Conservation (phyloP, 2,797 vertebrate species). For the Morelia viridis region DNA sequence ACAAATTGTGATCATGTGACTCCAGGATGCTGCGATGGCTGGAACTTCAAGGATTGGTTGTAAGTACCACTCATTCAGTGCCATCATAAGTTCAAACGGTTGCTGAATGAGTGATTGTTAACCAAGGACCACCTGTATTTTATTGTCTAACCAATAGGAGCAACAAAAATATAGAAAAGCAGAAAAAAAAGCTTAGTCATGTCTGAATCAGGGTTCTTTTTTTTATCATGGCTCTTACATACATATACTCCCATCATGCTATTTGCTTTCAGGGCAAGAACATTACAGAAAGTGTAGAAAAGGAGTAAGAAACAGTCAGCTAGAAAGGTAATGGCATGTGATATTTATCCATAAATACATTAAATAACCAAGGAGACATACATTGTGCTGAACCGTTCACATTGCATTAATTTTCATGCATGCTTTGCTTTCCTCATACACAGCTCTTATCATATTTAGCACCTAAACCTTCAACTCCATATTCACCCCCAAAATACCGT, state of each 20-base stretch:
- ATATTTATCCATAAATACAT: background rate
- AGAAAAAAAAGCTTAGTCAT: background rate
- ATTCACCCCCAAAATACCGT: too few species aligned
- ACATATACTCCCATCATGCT: background rate
- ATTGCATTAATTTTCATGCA: background rate
- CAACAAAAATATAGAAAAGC: background rate
- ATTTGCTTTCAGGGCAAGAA: background rate
- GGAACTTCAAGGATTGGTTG: background rate
- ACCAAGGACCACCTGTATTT: background rate
- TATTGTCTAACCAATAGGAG: background rate
- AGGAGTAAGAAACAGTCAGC: background rate
- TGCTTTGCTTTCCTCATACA: background rate
- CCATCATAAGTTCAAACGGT: background rate
- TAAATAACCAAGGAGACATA: background rate
- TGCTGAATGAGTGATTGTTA: background rate
- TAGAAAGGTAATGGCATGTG: background rate
- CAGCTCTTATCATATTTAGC: background rate
- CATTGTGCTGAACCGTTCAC: background rate
- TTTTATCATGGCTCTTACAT: background rate
- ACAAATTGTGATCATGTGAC: background rate
- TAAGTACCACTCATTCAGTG: background rate
- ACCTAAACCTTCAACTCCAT: background rate
- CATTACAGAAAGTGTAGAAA: background rate
- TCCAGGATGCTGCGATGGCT: background rate
- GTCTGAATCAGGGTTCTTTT: background rate